Conservation (phyloP, 2,113 vertebrate species). For the Cebidichthys violaceus region DNA sequence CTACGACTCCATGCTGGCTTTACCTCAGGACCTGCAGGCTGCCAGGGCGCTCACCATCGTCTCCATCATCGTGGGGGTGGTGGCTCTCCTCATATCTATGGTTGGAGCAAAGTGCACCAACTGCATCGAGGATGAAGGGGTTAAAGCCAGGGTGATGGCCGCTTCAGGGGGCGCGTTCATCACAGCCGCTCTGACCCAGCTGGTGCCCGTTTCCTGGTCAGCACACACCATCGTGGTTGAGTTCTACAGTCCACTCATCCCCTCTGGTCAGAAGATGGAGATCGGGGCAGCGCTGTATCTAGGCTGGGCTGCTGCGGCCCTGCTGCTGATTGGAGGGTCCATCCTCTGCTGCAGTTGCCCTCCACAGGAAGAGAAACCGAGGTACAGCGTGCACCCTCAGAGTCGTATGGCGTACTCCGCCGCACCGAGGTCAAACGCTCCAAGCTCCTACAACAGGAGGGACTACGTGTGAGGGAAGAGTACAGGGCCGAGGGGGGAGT, state of each 20-base stretch:
- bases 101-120: conserved; percentile 95
- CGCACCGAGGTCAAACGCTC: conserved; percentile 83
- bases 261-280: conserved; percentile 89
- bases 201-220: conserved; percentile 94
- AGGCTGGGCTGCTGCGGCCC: conserved; percentile 90
- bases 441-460: conserved; percentile 87
- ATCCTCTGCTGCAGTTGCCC: conserved; percentile 96
- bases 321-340: conserved; percentile 88
- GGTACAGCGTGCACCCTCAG: conserved; percentile 78
- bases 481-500: not conserved
- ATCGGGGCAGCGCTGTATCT: conserved; percentile 91
- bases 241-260: conserved; percentile 90
- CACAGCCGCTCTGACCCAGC: conserved; percentile 83
- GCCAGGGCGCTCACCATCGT: conserved; percentile 91
- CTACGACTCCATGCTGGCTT: conserved; percentile 92
- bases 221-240: conserved; percentile 91
- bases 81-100: conserved; percentile 89
- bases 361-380: conserved; percentile 82
- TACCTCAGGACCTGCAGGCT: conserved; percentile 92
- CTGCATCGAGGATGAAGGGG: conserved; percentile 90
- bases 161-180: conserved; percentile 88
- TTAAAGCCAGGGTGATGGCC: conserved; percentile 93
- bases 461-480: conserved; percentile 89
- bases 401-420: conserved; percentile 88
- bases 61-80: conserved; percentile 86